Percentiles rank a stretch among this genome's conserved stretches.
Evolutionary conservation across 2,888 invertebrate species (phyloP).

Genomic region (Lamellibrachia columna): DNA sequence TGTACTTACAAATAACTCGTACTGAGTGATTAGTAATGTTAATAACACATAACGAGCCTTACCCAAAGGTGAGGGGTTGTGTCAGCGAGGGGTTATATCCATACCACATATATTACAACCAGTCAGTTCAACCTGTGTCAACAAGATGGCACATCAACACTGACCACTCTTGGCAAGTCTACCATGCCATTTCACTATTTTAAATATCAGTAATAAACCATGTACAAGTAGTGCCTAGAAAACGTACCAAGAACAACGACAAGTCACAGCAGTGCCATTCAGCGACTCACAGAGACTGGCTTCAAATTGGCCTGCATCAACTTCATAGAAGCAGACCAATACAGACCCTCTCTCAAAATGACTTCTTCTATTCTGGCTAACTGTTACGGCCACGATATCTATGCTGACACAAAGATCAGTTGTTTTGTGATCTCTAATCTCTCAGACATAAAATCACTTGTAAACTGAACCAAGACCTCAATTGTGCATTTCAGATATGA

Average conservation of each 20-base stretch:
- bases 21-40: too few relatives aligned
- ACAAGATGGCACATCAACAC: neutral
- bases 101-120: neutral
- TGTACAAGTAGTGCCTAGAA: neutral
- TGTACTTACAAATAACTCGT: too few relatives aligned
- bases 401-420: neutral
- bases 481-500: too few relatives aligned
- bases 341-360: neutral
- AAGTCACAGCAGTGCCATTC: neutral
- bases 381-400: neutral
- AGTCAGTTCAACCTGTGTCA: neutral
- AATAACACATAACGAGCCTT: too few relatives aligned
- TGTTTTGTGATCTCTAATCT: neutral
- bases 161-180: neutral
- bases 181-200: neutral
- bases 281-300: neutral
- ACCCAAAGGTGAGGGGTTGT: neutral
- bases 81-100: neutral
- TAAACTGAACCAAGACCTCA: neutral
- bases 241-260: neutral
- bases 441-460: neutral
- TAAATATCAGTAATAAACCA: conserved; percentile 12
- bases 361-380: neutral
- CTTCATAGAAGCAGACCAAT: neutral
- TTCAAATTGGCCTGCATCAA: neutral